Evolutionary conservation across 2,797 vertebrate genomes (phyloP).

Genomic region (Lacerta agilis): DNA sequence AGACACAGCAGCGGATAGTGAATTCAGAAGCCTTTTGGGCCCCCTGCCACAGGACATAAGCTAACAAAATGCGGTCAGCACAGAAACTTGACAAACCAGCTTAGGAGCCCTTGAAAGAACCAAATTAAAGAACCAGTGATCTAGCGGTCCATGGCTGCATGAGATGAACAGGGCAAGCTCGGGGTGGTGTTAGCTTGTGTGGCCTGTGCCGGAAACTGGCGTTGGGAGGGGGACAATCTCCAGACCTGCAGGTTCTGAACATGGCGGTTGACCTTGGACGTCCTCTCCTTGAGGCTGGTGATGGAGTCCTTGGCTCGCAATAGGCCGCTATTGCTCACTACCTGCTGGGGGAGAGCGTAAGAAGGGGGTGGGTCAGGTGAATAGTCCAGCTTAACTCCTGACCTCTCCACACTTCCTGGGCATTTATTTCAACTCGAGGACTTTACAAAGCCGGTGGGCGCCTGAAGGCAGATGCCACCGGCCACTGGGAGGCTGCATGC

Average conservation of each 20-base stretch:
- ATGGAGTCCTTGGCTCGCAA: constrained; percentile 74
- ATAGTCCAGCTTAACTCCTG: neutral
- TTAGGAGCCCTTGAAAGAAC: neutral
- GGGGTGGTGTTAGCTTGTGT: neutral
- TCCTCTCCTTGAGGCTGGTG: constrained; percentile 73
- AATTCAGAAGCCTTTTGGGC: neutral
- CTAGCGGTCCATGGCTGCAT: neutral
- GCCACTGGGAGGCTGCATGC: neutral
- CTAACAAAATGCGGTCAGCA: neutral
- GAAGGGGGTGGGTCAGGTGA: constrained; percentile 1
- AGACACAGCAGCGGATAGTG: neutral
- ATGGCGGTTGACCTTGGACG: constrained; percentile 65
- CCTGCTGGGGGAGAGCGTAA: constrained; percentile 43
- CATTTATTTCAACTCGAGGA: neutral
- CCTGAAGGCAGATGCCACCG: too few relatives aligned
- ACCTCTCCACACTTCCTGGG: neutral
- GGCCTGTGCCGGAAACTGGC: neutral
- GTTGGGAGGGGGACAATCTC: neutral
- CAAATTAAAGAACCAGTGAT: neutral
- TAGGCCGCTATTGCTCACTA: constrained; percentile 65
- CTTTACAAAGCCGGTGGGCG: neutral
- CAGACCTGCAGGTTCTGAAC: constrained; percentile 71
- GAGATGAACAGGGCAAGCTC: neutral
- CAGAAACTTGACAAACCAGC: neutral
- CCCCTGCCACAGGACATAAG: neutral